phyloP scores from a whole-genome alignment of 2,113 vertebrate species.

The Psilopsiagon aurifrons region DNA sequence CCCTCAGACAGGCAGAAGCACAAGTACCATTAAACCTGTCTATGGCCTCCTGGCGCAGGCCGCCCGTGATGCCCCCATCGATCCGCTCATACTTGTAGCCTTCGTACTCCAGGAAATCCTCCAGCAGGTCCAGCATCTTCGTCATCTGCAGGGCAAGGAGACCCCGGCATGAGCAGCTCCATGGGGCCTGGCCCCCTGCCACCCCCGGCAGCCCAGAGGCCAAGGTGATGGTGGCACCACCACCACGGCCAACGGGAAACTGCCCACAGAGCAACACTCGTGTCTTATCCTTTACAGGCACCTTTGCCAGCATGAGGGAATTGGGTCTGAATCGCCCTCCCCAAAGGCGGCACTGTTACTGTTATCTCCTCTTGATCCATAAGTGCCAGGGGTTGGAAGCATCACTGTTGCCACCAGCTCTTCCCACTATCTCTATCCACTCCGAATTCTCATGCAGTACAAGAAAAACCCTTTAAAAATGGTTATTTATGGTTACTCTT shows the following conservation, averaged over 20 bases:
- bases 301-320: not conserved
- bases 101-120: slow-evolving; percentile 95
- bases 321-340: accelerated
- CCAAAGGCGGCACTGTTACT: accelerated
- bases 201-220: not conserved
- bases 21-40: slow-evolving; percentile 93
- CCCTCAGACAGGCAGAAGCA: not conserved
- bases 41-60: slow-evolving; percentile 94
- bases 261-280: accelerated
- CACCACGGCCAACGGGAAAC: not conserved
- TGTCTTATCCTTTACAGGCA: not conserved
- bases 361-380: not conserved
- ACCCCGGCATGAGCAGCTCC: not conserved
- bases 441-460: not conserved
- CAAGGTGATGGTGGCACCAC: accelerated
- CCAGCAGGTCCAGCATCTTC: slow-evolving; percentile 97
- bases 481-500: not conserved
- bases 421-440: not conserved
- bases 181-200: not conserved
- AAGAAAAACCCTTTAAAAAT: not conserved
- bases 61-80: slow-evolving; percentile 93
- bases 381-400: not conserved
- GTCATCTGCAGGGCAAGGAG: slow-evolving; percentile 85
- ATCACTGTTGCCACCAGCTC: not conserved
- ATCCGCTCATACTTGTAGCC: slow-evolving; percentile 98